These are phyloP conservation scores for Coenonympha arcania DNA, from an alignment of 2,888 invertebrate species.

Conservation along the genomic window DNA sequence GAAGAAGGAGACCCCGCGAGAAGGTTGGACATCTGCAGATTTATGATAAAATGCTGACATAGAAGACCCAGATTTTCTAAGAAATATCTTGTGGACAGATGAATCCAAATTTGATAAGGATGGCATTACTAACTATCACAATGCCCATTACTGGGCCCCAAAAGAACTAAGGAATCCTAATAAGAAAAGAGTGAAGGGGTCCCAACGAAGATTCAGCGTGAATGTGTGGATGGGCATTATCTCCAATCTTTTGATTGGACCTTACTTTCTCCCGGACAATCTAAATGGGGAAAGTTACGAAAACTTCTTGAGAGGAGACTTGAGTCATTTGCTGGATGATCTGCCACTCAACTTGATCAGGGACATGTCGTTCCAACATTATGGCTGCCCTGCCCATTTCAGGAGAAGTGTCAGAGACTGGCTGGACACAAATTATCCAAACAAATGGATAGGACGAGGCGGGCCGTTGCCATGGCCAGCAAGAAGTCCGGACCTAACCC, in stretches of 20 bases:
- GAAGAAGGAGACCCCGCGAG: conserved; percentile 30
- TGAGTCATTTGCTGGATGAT: neutral
- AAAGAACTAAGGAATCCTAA: conserved; percentile 17
- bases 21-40: conserved; percentile 32
- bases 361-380: conserved; percentile 23
- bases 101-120: conserved; percentile 29
- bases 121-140: conserved; percentile 28
- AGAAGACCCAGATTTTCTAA: conserved; percentile 27
- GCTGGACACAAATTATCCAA: conserved; percentile 29
- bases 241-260: conserved; percentile 23
- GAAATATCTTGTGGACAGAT: conserved; percentile 27
- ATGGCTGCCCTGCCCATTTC: conserved; percentile 30
- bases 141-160: conserved; percentile 24
- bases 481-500: conserved; percentile 29
- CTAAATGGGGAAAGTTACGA: conserved; percentile 19
- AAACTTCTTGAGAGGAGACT: neutral
- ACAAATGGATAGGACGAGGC: conserved; percentile 29
- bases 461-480: conserved; percentile 33
- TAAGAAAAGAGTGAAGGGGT: conserved; percentile 3
- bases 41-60: conserved; percentile 31
- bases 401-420: conserved; percentile 26
- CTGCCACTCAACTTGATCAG: neutral
- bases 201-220: conserved; percentile 22
- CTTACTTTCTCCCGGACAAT: conserved; percentile 24
- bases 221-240: conserved; percentile 29